Conservation (phyloP, 2,888 invertebrate species). For the Ormia ochracea region DNA sequence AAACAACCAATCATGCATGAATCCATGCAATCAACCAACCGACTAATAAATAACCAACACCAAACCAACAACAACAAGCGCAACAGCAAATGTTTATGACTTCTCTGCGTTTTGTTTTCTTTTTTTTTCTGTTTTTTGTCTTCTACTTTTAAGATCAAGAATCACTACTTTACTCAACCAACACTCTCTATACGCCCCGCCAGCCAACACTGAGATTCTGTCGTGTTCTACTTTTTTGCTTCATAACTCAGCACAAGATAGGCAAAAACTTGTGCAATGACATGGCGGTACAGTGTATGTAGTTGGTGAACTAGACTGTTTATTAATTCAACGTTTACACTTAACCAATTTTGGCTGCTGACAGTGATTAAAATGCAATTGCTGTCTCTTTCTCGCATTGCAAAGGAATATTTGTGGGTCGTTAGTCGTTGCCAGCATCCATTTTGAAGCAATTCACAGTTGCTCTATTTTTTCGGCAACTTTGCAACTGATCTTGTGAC, state of each 20-base stretch:
- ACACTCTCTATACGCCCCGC: constrained; percentile 10
- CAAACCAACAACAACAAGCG: background rate
- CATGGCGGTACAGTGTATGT: background rate
- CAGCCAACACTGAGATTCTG: background rate
- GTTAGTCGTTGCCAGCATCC: too few species aligned
- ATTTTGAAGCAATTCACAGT: too few species aligned
- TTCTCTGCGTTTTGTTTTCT: constrained; percentile 24
- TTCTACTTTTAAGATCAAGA: constrained; percentile 47
- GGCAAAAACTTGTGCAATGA: background rate
- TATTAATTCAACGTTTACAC: background rate
- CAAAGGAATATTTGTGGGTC: too few species aligned
- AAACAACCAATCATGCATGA: constrained; percentile 46
- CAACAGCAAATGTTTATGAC: constrained; percentile 18
- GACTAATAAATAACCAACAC: constrained; percentile 23
- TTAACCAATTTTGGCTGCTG: background rate
- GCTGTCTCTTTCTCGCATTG: too few species aligned
- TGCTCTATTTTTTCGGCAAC: too few species aligned
- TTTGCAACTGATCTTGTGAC: too few species aligned
- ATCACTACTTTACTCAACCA: constrained; percentile 28
- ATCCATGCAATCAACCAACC: constrained; percentile 36
- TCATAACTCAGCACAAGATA: background rate
- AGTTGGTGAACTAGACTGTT: background rate
- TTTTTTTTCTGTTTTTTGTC: too few species aligned
- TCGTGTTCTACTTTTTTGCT: background rate
- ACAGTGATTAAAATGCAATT: too few species aligned